Evolutionary conservation across 2,113 vertebrate species (phyloP).

Genomic region (Bothrops jararaca): DNA sequence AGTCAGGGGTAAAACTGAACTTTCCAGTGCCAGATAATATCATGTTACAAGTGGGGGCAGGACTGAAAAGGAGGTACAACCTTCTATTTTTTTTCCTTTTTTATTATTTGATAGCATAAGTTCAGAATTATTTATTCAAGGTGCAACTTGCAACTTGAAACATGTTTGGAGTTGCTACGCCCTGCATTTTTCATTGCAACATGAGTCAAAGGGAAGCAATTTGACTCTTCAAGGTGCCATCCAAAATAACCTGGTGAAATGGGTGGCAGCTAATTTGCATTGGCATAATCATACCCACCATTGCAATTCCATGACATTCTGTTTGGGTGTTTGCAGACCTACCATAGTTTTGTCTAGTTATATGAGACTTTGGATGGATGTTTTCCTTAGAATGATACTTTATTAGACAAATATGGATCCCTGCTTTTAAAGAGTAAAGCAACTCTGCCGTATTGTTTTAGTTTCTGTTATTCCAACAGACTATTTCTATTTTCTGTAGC

Average conservation of each 20-base stretch:
- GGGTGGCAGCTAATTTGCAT: background rate
- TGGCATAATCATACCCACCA: background rate
- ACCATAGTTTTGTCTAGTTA: background rate
- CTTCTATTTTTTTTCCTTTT: background rate
- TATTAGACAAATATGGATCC: background rate
- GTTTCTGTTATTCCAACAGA: background rate
- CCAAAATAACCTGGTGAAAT: background rate
- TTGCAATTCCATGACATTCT: background rate
- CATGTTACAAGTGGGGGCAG: background rate
- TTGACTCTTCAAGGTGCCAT: background rate
- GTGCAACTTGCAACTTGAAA: background rate
- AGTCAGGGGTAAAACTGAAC: background rate
- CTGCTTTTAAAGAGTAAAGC: background rate
- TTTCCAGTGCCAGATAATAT: background rate
- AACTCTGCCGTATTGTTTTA: background rate
- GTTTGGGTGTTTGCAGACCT: background rate
- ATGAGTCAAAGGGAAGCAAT: background rate
- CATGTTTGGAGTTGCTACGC: background rate
- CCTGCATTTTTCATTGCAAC: background rate
- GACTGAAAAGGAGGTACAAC: background rate
- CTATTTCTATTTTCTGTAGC: background rate
- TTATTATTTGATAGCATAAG: background rate
- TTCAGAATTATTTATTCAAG: background rate
- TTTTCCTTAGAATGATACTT: background rate
- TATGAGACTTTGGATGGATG: background rate